Evolutionary conservation across 1,140 invertebrate genomes (phyloP), one percentile per base, ranked within the genome.

Genomic region (Tyrophagus putrescentiae): DNA sequence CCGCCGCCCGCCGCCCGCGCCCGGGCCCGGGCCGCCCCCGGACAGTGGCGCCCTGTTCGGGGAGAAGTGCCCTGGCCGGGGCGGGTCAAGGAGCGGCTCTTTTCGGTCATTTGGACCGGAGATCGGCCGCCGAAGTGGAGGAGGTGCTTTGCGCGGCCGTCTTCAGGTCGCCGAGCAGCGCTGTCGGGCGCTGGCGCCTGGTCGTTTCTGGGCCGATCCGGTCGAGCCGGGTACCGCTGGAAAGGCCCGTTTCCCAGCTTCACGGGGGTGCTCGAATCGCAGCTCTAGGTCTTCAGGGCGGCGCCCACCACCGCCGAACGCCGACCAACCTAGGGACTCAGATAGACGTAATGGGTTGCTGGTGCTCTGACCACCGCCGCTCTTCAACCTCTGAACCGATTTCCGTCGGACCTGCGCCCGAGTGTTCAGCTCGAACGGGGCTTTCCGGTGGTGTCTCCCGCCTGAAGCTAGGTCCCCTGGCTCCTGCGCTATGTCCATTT

Each of bases 261-360:
- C n/a, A n/a, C n/a, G n/a, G n/a, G n/a, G n/a, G n/a, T n/a, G n/a
- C n/a, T n/a, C 41, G 25, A 42, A 5, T 21, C 18, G 3, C 6
- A 5, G 6, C 41, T n/a, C 18, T 21, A 42, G 7, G 21, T 48
- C 45, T 48, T 48, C 31, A 21, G 45, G 31, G 23, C 18, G 45
- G 31, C 31, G 31, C 18, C 7, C 23, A 7, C 21, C 21, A 54
- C 39, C 13, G 31, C 45, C 25, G 21, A 54, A 31, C 32, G 11
- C 3, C 27, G 7, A 13, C 11, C 52, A 54, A 54, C 52, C 11
- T 25, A 54, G 39, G 25, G 31, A 54, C 52, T 54, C 52, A 21
- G 52, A 54, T 54, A 54, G 52, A 31, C 52, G 1, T 54, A 54
- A 54, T 54, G 52, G 32, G 25, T 54, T 54, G 18, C 5, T 50